Percentiles rank a stretch among this genome's conserved stretches.
These are phyloP conservation scores for Scaptodrosophila latifasciaeformis DNA, from an alignment of 2,888 invertebrate genomes.

Conservation along the genomic window DNA sequence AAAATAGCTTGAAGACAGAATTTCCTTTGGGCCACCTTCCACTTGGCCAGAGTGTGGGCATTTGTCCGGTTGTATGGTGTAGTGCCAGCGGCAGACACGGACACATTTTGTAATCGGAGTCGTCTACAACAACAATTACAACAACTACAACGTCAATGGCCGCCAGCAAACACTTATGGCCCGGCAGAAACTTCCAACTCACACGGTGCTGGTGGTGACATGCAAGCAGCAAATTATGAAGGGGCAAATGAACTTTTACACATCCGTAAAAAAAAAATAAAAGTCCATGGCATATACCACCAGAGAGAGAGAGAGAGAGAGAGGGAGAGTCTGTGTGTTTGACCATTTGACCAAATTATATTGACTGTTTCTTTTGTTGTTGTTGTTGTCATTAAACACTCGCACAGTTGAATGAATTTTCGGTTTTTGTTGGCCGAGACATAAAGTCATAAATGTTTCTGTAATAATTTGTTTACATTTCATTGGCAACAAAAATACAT, in stretches of 20 bases:
- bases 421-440: no score
- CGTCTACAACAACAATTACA: constrained; percentile 12
- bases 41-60: constrained; percentile 2
- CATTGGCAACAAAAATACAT: no score
- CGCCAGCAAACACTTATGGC: constrained; percentile 11
- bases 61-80: background rate
- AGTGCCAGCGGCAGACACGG: background rate
- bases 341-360: no score
- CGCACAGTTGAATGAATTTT: no score
- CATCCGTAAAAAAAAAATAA: constrained; percentile 20
- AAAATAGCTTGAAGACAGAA: constrained; percentile 43
- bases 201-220: constrained; percentile 34
- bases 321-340: background rate
- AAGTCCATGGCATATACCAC: no score
- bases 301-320: constrained; percentile 1
- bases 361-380: no score
- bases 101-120: constrained; percentile 33
- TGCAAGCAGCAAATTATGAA: constrained; percentile 64
- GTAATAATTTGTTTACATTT: no score
- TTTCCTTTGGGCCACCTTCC: constrained; percentile 9
- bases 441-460: no score
- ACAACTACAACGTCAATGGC: constrained; percentile 26
- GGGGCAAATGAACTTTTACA: constrained; percentile 68
- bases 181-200: background rate
- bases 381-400: no score